phyloP scores from a whole-genome alignment of 2,113 vertebrate genomes.

The Pelusios castaneus region DNA sequence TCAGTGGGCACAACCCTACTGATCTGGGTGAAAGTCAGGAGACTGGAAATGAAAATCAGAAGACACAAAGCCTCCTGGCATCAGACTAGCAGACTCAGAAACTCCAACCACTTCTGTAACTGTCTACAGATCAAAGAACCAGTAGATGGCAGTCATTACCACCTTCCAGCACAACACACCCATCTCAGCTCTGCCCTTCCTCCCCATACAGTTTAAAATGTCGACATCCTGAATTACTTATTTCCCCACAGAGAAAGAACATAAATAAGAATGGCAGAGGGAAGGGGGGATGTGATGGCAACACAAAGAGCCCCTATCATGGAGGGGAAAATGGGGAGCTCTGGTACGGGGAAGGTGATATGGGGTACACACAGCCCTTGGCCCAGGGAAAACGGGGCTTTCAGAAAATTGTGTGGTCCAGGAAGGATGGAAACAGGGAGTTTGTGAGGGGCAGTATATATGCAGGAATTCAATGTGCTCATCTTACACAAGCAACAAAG shows the following conservation, averaged over 20 bases:
- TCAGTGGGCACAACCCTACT: neutral
- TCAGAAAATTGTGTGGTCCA: neutral
- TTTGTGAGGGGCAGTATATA: neutral
- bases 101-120: neutral
- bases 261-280: neutral
- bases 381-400: neutral
- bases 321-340: neutral
- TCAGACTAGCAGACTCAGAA: conserved; percentile 16
- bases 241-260: neutral
- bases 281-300: neutral
- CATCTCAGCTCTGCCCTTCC: conserved; percentile 10
- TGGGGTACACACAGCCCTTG: neutral
- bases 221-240: neutral
- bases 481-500: too few relatives aligned
- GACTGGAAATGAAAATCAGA: neutral
- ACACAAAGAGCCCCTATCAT: neutral
- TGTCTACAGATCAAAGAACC: conserved; percentile 25
- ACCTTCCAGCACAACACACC: conserved; percentile 48
- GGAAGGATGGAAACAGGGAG: neutral
- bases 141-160: conserved; percentile 31
- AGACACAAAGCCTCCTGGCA: neutral
- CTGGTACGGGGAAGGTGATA: neutral
- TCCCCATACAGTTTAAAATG: neutral
- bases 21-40: neutral
- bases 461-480: neutral